Conservation (phyloP, 2,113 vertebrate genomes). For the Girardinichthys multiradiatus region DNA sequence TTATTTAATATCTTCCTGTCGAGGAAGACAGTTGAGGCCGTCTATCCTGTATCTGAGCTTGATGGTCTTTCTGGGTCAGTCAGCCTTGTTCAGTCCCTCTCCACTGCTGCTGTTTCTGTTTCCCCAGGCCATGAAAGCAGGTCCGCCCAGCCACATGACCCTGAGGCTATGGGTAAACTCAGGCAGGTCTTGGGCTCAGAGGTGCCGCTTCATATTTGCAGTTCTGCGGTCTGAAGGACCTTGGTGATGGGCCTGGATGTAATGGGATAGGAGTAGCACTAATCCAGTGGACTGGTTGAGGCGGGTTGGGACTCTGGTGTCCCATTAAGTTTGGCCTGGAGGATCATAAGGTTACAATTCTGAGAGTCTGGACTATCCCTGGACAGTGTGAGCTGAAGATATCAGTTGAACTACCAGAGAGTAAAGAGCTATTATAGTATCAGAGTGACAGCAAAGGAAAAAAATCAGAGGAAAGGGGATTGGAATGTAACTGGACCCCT, state of each 20-base stretch:
- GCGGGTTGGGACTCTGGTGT: constrained; percentile 80
- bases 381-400: constrained; percentile 67
- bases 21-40: constrained; percentile 24
- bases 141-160: constrained; percentile 61
- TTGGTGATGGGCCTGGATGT: constrained; percentile 53
- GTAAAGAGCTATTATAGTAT: constrained; percentile 51
- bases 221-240: constrained; percentile 62
- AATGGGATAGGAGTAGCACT: constrained; percentile 73
- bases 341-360: constrained; percentile 82
- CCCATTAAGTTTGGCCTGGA: constrained; percentile 78
- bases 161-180: constrained; percentile 73
- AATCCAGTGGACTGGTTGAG: constrained; percentile 77
- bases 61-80: constrained; percentile 71
- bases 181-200: constrained; percentile 76
- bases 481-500: neutral
- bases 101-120: constrained; percentile 43
- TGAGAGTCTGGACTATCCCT: constrained; percentile 62
- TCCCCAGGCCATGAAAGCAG: constrained; percentile 59
- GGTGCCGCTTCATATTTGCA: constrained; percentile 78
- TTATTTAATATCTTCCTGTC: constrained; percentile 30
- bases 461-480: neutral
- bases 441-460: constrained; percentile 36
- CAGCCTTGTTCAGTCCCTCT: constrained; percentile 30
- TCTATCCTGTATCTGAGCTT: constrained; percentile 43
- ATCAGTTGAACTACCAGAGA: constrained; percentile 33